Base-by-base conservation (phyloP, 2,888 invertebrate species). In the Halictus ligatus region DNA sequence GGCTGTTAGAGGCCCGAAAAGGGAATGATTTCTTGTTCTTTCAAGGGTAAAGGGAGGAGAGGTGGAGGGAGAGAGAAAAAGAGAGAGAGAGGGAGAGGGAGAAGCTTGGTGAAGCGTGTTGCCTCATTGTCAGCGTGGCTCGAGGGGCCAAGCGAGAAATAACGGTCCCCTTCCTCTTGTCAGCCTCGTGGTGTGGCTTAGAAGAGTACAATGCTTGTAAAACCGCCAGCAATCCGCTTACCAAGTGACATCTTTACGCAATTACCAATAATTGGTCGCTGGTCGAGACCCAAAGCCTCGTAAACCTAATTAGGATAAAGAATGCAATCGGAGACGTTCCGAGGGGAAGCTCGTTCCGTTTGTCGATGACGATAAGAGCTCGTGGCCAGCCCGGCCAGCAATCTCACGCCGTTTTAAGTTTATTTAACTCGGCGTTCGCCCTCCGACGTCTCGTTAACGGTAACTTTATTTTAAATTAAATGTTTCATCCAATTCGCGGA, bases 221-320 rank as follows among this genome's bases (percentile, higher is more conserved):
- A 94, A 94, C 93, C 92, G 90, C 92, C 88, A 90, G 90, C 93
- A 95, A 95, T 95, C 95, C 95, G 95, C 94, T 95, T 94, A 95
- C 92, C 92, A 92, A 92, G 92, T 94, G 94, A 95, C 95, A 94
- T 95, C 95, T 95, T 95, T 94, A 95, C 94, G 94, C 95, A 95
- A 95, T 95, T 95, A 95, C 91, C 93, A 91, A 92, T 95, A 95
- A 95, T 95, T 95, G 95, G 95, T 92, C 92, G 91, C 91, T 90
- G 89, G 87, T 81, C 88, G 89, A 86, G 83, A 12, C 69, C 89
- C 88, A 91, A 90, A 93, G 92, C 93, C 89, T 91, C 88, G 91
- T 87, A 92, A 94, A 94, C 93, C 93, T 94, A 94, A 94, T 94
- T 95, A 95, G 93, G 90, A 92, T 89, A 88, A 93, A 93, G 93